Evolutionary conservation across 2,797 vertebrate genomes (phyloP).

Genomic region (Manis pentadactyla): DNA sequence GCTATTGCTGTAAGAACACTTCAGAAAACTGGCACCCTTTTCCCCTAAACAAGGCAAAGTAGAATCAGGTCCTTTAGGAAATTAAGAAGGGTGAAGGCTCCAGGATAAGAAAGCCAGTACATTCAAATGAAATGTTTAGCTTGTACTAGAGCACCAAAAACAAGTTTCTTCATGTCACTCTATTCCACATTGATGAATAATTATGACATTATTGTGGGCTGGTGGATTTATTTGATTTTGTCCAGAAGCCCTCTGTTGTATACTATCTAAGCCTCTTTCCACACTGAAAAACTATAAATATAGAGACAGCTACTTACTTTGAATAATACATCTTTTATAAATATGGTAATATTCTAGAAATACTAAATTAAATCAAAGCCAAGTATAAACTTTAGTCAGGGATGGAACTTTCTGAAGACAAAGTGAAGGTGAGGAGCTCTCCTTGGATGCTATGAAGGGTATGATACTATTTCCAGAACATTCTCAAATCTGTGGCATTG

Average conservation of each 20-base stretch:
- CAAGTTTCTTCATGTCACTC: neutral
- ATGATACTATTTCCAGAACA: too few species aligned
- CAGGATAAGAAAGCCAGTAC: neutral
- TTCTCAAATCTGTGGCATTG: too few species aligned
- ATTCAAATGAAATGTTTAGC: neutral
- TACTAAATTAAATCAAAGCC: neutral
- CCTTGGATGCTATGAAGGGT: neutral
- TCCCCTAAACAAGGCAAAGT: neutral
- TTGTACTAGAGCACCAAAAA: neutral
- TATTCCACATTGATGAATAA: slow-evolving; percentile 10
- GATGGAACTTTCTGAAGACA: neutral
- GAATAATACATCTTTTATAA: neutral
- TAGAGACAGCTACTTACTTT: neutral
- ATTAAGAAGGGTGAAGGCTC: slow-evolving; percentile 11
- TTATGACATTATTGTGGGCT: neutral
- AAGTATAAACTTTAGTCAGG: neutral
- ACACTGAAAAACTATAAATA: slow-evolving; percentile 21
- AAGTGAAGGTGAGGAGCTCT: neutral
- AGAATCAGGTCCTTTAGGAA: neutral
- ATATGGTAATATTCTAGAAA: slow-evolving; percentile 5
- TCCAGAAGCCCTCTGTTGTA: neutral
- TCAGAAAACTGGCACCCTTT: neutral
- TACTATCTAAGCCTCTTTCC: neutral
- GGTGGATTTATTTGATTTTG: slow-evolving; percentile 37
- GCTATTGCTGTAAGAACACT: neutral